Percentiles rank a stretch among this genome's conserved stretches.
Evolutionary conservation across 2,888 invertebrate species (phyloP).

Genomic region (Conomelus anceps): DNA sequence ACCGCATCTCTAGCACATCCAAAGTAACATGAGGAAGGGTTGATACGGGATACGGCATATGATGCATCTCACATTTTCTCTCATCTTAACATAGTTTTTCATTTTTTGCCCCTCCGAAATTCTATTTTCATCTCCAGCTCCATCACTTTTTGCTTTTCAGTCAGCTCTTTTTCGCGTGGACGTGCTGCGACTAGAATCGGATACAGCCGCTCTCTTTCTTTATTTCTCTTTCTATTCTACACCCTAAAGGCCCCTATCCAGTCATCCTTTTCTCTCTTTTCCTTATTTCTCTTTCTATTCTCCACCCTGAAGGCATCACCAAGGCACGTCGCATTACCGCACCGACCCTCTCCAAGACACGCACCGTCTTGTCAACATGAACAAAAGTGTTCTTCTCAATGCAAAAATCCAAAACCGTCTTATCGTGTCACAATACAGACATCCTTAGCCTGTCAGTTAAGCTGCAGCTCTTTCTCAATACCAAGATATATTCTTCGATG

Average conservation of each 20-base stretch:
- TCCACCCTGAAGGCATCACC: background rate
- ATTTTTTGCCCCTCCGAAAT: background rate
- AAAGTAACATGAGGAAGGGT: background rate
- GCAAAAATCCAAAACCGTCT: background rate
- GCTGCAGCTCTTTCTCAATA: background rate
- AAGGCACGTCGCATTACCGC: background rate
- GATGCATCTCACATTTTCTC: background rate
- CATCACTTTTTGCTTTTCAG: background rate
- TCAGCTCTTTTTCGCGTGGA: background rate
- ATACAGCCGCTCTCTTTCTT: background rate
- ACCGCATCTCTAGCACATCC: background rate
- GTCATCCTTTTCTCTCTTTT: background rate
- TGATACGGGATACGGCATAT: background rate
- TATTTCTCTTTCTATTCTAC: background rate
- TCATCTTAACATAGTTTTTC: background rate
- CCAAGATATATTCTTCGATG: background rate
- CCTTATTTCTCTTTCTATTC: background rate
- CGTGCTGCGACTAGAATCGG: background rate
- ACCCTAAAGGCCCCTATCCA: too few species aligned
- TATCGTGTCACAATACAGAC: background rate
- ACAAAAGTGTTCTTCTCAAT: background rate
- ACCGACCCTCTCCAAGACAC: background rate
- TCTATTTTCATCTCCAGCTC: background rate
- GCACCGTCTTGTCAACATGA: background rate
- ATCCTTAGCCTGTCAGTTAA: background rate